Evolutionary conservation across 1,140 invertebrate species (phyloP).

Genomic region (Leptoteleia sp.): DNA sequence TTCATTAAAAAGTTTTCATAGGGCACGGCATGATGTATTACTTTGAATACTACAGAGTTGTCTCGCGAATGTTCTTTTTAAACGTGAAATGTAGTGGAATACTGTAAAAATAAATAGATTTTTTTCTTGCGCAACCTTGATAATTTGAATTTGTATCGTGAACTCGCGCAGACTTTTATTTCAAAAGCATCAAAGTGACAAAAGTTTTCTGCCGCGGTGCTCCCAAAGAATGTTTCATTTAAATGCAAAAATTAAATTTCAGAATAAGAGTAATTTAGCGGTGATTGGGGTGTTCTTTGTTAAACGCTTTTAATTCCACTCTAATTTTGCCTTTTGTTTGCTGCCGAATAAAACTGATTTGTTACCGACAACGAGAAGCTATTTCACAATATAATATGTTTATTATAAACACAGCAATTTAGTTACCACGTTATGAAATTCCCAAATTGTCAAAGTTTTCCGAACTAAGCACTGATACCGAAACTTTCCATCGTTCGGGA

Average conservation of each 20-base stretch:
- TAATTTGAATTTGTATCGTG: conserved; percentile 15
- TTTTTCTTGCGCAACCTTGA: conserved; percentile 22
- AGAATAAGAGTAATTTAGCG: too few relatives aligned
- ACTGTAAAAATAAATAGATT: conserved; percentile 37
- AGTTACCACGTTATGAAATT: too few relatives aligned
- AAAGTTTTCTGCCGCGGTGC: background rate
- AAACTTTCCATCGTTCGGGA: too few relatives aligned
- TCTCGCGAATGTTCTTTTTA: conserved; percentile 42
- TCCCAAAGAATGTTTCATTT: background rate
- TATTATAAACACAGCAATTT: too few relatives aligned
- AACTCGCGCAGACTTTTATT: conserved; percentile 15
- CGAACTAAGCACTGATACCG: too few relatives aligned
- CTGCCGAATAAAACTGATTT: too few relatives aligned
- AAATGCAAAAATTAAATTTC: background rate
- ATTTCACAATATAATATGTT: too few relatives aligned
- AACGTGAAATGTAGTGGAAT: conserved; percentile 14
- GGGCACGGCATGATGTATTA: conserved; percentile 57
- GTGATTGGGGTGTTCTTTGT: too few relatives aligned
- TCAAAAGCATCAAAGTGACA: background rate
- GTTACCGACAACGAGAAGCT: too few relatives aligned
- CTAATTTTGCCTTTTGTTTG: too few relatives aligned
- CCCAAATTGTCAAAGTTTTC: too few relatives aligned
- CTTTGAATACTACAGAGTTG: conserved; percentile 49
- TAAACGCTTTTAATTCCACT: too few relatives aligned
- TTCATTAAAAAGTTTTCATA: conserved; percentile 63